A percentile compares a stretch with the other conserved stretches of the same genome.
These are phyloP conservation scores for Lepisosteus osseus DNA, from an alignment of 2,113 vertebrate genomes.

Conservation along the genomic window DNA sequence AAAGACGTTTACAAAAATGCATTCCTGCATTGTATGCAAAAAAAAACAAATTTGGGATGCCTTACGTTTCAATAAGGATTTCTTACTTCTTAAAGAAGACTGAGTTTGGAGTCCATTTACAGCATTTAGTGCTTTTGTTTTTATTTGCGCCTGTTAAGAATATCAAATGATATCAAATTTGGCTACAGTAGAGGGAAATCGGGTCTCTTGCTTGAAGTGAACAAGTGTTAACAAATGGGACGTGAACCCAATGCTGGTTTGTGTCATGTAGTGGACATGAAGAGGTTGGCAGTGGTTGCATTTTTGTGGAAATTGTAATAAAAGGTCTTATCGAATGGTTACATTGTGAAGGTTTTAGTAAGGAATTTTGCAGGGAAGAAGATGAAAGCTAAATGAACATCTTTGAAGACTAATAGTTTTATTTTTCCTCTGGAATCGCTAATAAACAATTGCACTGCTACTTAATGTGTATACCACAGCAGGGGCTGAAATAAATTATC, in stretches of 20 bases:
- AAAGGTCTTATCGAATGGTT: background rate
- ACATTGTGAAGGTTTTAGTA: background rate
- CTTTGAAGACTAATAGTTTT: background rate
- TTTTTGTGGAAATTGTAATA: background rate
- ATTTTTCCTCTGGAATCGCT: background rate
- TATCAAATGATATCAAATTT: background rate
- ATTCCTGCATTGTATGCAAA: slow-evolving; percentile 65
- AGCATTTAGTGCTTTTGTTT: background rate
- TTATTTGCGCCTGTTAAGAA: background rate
- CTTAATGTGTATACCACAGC: background rate
- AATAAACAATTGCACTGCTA: background rate
- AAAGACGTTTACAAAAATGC: slow-evolving; percentile 72
- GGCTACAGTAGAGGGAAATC: too few species aligned
- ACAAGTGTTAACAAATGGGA: too few species aligned
- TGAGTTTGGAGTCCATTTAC: slow-evolving; percentile 42
- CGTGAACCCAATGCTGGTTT: slow-evolving; percentile 30
- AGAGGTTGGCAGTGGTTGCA: slow-evolving; percentile 10
- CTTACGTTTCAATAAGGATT: slow-evolving; percentile 62
- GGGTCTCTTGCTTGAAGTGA: background rate
- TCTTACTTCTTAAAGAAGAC: slow-evolving; percentile 52
- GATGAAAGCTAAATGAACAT: background rate
- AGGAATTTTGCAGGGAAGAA: background rate
- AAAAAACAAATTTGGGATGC: slow-evolving; percentile 58
- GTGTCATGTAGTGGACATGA: slow-evolving; percentile 33
- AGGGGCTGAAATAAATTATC: background rate